A percentile compares a stretch with the other conserved stretches of the same genome.
phyloP scores from a whole-genome alignment of 1,140 invertebrate genomes.

The Micrasema minimum region DNA sequence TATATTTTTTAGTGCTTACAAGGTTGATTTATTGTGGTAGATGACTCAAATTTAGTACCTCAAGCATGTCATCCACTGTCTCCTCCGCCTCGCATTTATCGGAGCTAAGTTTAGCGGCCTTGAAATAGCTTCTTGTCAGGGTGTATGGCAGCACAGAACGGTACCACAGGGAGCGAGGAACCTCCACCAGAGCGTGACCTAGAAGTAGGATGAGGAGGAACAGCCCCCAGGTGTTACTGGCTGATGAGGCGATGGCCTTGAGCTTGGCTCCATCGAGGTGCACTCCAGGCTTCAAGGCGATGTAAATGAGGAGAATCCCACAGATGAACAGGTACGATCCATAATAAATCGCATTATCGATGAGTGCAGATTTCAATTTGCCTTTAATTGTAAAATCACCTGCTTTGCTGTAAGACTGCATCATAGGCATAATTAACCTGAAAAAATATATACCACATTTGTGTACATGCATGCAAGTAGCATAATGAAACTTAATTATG shows the following conservation, averaged over 20 bases:
- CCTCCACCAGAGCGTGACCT: conserved; percentile 97
- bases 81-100: conserved; percentile 98
- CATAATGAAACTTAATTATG: too few relatives aligned
- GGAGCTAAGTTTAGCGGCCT: conserved; percentile 95
- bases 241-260: conserved; percentile 97
- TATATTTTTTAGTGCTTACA: too few relatives aligned
- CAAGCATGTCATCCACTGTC: conserved; percentile 92
- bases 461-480: too few relatives aligned
- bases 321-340: conserved; percentile 97
- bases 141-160: conserved; percentile 82
- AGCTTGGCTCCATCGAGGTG: conserved; percentile 92
- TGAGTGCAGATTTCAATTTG: conserved; percentile 93
- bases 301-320: conserved; percentile 93
- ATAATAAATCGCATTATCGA: conserved; percentile 99
- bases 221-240: conserved; percentile 99
- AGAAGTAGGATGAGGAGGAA: conserved; percentile 94
- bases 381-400: conserved; percentile 96
- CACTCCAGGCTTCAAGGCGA: conserved; percentile 89
- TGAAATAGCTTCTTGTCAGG: conserved; percentile 93
- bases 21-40: too few relatives aligned
- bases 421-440: conserved; percentile 95
- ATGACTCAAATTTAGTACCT: conserved; percentile 72
- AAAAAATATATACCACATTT: conserved; percentile 45
- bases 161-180: conserved; percentile 91
- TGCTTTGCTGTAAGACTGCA: conserved; percentile 98